Percentiles rank a stretch among this genome's conserved stretches.
phyloP scores from a whole-genome alignment of 2,888 invertebrate species.

The Trissonchulus sp. region DNA sequence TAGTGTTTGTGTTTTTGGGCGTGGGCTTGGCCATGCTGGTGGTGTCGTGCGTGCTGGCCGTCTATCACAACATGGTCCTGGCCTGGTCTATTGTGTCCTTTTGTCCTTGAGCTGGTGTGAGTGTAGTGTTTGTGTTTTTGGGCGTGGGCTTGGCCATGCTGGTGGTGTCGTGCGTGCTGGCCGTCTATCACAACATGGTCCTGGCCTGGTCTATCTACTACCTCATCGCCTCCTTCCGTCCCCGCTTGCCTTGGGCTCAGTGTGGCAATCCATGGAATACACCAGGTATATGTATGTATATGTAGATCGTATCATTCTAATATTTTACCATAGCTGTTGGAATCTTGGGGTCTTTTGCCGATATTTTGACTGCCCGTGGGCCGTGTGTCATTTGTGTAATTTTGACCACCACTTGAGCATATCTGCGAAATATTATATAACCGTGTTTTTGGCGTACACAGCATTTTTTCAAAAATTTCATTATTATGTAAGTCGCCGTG shows the following conservation, averaged over 20 bases:
- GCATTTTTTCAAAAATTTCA: no score
- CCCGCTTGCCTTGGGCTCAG: conserved; percentile 55
- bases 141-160: conserved; percentile 60
- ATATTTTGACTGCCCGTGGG: no score
- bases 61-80: no score
- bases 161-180: conserved; percentile 57
- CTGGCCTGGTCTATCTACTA: conserved; percentile 59
- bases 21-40: no score
- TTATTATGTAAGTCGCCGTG: no score
- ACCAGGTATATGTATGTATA: conserved; percentile 44
- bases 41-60: no score
- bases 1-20: no score
- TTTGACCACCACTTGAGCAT: no score
- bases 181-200: conserved; percentile 60
- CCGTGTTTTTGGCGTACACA: no score
- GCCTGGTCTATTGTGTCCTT: no score
- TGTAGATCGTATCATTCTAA: neutral
- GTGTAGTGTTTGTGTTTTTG: conserved; percentile 44
- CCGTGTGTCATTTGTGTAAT: neutral
- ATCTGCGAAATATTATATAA: neutral
- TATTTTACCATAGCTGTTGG: conserved; percentile 2
- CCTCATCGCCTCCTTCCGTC: conserved; percentile 55
- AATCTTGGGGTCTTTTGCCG: no score
- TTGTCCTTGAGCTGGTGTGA: no score
- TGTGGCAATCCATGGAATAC: conserved; percentile 57